Evolutionary conservation across 1,140 invertebrate genomes (phyloP).

Genomic region (Bradynema listronoti): DNA sequence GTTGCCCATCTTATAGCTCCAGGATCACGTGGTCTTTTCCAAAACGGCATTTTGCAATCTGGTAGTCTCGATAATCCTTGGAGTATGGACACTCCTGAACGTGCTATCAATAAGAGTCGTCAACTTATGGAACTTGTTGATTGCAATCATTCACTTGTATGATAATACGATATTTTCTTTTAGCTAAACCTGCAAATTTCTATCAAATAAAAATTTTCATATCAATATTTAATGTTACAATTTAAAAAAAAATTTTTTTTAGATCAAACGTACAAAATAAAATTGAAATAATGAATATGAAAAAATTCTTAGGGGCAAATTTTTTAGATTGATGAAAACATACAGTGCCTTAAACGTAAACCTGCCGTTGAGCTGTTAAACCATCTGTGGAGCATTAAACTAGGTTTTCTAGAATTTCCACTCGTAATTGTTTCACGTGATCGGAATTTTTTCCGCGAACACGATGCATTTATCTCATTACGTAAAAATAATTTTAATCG

Average conservation of each 20-base stretch:
- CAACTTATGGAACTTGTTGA: constrained; percentile 46
- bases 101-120: constrained; percentile 45
- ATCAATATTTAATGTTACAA: no score
- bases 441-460: constrained; percentile 51
- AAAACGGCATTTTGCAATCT: constrained; percentile 66
- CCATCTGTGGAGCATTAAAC: constrained; percentile 50
- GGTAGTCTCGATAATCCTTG: constrained; percentile 52
- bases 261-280: no score
- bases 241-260: no score
- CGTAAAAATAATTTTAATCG: constrained; percentile 41
- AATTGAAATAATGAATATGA: no score
- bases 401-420: constrained; percentile 54
- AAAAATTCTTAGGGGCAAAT: no score
- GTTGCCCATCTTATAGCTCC: constrained; percentile 85
- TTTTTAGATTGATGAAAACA: constrained; percentile 37
- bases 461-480: constrained; percentile 51
- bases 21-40: constrained; percentile 74
- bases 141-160: no score
- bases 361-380: constrained; percentile 39
- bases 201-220: no score
- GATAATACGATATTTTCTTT: no score
- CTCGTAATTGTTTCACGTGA: constrained; percentile 56
- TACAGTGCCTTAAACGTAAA: constrained; percentile 33
- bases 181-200: no score
- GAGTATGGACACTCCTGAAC: constrained; percentile 51